Evolutionary conservation across 2,888 invertebrate genomes (phyloP), one percentile per base, ranked within the genome.

Genomic region (Sarcophaga variegata): DNA sequence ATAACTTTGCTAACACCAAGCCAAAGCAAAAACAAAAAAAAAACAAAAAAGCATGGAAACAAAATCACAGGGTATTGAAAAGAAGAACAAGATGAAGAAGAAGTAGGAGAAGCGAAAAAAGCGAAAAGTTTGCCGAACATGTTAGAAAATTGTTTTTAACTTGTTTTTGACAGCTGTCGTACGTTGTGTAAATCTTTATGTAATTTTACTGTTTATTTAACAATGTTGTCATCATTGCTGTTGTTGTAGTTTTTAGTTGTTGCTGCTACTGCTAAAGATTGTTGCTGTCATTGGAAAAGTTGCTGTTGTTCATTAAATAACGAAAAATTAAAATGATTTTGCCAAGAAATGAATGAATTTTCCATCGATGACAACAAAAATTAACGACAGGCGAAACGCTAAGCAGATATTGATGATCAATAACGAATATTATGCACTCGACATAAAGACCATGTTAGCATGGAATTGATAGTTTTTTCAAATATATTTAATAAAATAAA

Each of bases 81-180:
- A 14, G 14, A 12, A 14, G 49, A 12, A 3, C 12, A 49, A 49
- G 4, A 12, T 0, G 5, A 17, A 54, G 2, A 54, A 54, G 17
- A 4, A 54, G 17, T 14, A 54, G 5, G 17, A 54, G 17, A 54
- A 54, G n/a, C 10, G 11, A n/a, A 47, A 67, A 17, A 70, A n/a
- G 22, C 59, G 74, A 85, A 86, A 86, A 62, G 79, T 81, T 86
- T 69, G 1, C 14, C 22, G 17, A 77, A 83, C 83, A 83, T 83
- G 86, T 87, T 84, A 79, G 84, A 82, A 84, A 74, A 79, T 84
- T 87, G 87, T 87, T 87, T 79, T 71, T 82, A 84, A 87, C 87
- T 84, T 87, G 87, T 71, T 87, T 84, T 59, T 87, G 87, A 87
- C 87, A 87, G 87, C 87, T 84, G 87, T 84, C 54, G 54, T 54